These are phyloP conservation scores for Reticulitermes lucifugus DNA, from an alignment of 2,888 invertebrate species.

Conservation along the genomic window DNA sequence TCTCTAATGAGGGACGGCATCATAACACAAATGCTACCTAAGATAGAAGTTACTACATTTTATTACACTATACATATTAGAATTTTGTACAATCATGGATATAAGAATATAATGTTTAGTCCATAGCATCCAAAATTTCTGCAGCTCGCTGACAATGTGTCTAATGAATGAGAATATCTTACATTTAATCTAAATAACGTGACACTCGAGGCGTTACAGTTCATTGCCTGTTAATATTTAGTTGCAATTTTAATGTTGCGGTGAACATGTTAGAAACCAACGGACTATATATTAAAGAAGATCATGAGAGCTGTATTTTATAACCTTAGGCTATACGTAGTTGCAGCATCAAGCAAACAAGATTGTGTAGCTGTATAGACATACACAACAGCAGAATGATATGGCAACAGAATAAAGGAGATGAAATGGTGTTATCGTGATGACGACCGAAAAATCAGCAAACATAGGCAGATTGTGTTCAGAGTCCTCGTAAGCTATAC, in stretches of 20 bases:
- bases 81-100: too few relatives aligned
- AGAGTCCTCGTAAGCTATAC: neutral
- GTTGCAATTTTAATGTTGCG: neutral
- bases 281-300: neutral
- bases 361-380: neutral
- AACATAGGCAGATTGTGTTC: constrained; percentile 9
- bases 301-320: neutral
- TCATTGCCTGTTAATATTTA: neutral
- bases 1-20: too few relatives aligned
- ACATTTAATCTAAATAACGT: too few relatives aligned
- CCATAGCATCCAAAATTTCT: too few relatives aligned
- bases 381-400: neutral
- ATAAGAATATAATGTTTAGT: too few relatives aligned
- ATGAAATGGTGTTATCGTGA: neutral
- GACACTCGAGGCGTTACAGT: too few relatives aligned
- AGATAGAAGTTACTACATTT: too few relatives aligned
- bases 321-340: neutral
- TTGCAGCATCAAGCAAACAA: neutral
- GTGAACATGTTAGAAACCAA: neutral
- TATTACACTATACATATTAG: too few relatives aligned
- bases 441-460: neutral
- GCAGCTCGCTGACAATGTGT: too few relatives aligned
- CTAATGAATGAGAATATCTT: too few relatives aligned
- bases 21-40: too few relatives aligned
- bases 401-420: neutral